Conservation (phyloP, 1,140 invertebrate genomes). For the Ceratina japonica region DNA sequence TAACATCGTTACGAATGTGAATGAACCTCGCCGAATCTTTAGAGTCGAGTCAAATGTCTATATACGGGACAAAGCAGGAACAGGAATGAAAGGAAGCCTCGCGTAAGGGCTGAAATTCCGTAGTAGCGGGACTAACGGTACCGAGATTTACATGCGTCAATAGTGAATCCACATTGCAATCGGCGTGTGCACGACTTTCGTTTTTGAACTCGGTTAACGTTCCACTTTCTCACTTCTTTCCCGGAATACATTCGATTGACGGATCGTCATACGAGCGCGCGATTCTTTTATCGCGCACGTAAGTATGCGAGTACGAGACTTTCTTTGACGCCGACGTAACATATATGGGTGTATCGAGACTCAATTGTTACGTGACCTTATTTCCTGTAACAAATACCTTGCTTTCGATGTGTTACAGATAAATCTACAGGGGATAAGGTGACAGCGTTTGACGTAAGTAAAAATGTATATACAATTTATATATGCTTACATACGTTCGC, state of each 20-base stretch:
- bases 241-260: constrained; percentile 34
- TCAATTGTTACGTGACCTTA: constrained; percentile 40
- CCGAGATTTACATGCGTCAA: constrained; percentile 17
- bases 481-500: too few species aligned
- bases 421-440: constrained; percentile 75
- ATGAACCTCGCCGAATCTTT: constrained; percentile 4
- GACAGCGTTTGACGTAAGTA: constrained; percentile 75
- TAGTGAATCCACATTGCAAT: constrained; percentile 19
- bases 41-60: not conserved
- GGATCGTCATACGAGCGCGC: constrained; percentile 1
- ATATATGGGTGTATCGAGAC: not conserved
- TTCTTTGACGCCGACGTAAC: not conserved
- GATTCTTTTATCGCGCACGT: not conserved
- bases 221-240: constrained; percentile 45
- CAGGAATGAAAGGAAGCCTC: not conserved
- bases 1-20: not conserved
- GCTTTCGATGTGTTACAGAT: constrained; percentile 70
- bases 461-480: not conserved
- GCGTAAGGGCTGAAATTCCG: constrained; percentile 7
- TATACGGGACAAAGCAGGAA: not conserved
- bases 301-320: constrained; percentile 23
- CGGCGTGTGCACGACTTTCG: constrained; percentile 41
- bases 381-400: constrained; percentile 39
- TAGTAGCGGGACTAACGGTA: constrained; percentile 24
- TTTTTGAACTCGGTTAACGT: constrained; percentile 47